Base-by-base conservation (phyloP, 1,140 invertebrate species). In the Drosophila orena region DNA sequence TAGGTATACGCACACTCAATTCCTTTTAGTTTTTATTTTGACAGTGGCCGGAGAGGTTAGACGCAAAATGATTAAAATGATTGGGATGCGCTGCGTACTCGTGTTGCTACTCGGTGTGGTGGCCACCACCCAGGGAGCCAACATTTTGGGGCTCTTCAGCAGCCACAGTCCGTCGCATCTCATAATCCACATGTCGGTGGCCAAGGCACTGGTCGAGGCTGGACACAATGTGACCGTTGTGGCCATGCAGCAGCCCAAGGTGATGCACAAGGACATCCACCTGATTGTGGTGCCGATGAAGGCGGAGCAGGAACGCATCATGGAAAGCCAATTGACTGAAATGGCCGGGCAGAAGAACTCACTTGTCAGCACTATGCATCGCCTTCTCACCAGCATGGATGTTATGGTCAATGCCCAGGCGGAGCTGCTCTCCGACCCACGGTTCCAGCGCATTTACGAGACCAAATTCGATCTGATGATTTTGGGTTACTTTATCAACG, bases 211-310 rank as follows among this genome's bases (percentile, higher is more conserved):
- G 10, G 91, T 83, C 2, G 83, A 92, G 20, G 46, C 55, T 1
- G 91, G 91, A 5, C 91, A 92, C 47, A 86, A 92, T 40, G 71
- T 92, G 3, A 92, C 91, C 0, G 84, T 92, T 17, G 86, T 92
- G 2, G 50, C 68, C 7, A 70, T 77, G 47, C 0, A 78, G 35
- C 34, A 81, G 12, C 90, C 85, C 0, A 84, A 47, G 27, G 54
- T 91, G 0, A 79, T 15, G 52, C 77, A 81, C 46, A 71, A 84
- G n/a, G 62, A 88, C 6, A 88, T 91, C 4, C 43, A 77, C 20
- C 5, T 77, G 15, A 90, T 91, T 10, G 55, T 91, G 20, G 50
- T 91, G 3, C 81, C 86, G 0, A 40, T 76, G 4, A 55, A 65
- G 2, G 61, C 77, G 1, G 85, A 81, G 1, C 71, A 79, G 27